Evolutionary conservation across 2,888 invertebrate species (phyloP).

Genomic region (Plebejus melissa): DNA sequence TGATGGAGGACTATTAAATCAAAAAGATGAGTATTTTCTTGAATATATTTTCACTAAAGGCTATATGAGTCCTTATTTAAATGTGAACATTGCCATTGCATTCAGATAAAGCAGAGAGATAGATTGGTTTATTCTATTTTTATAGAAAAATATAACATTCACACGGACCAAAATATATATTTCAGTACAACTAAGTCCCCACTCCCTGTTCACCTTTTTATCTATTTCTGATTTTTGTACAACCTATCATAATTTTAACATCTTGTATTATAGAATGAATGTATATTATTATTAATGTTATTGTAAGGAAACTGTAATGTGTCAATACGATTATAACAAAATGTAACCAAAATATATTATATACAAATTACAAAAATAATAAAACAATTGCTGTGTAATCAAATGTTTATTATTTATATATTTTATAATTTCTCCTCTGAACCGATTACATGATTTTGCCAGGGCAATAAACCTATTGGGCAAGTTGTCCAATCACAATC

Average conservation of each 20-base stretch:
- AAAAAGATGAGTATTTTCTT: neutral
- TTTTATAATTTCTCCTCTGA: conserved; percentile 32
- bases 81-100: neutral
- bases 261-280: conserved; percentile 70
- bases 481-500: conserved; percentile 62
- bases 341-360: conserved; percentile 77
- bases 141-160: conserved; percentile 23
- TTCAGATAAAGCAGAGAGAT: conserved; percentile 2
- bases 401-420: conserved; percentile 41
- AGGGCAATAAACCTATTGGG: conserved; percentile 75
- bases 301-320: conserved; percentile 71
- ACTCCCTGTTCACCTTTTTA: conserved; percentile 15
- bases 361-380: conserved; percentile 73
- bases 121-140: conserved; percentile 29
- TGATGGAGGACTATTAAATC: neutral
- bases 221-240: conserved; percentile 32
- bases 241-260: conserved; percentile 47
- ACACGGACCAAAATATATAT: conserved; percentile 27
- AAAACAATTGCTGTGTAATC: conserved; percentile 67
- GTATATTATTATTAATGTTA: conserved; percentile 75
- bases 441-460: conserved; percentile 49
- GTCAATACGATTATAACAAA: conserved; percentile 60
- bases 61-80: neutral
- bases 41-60: neutral
- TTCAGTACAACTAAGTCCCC: conserved; percentile 4